phyloP scores from a whole-genome alignment of 2,113 vertebrate genomes.

The Turnix velox region DNA sequence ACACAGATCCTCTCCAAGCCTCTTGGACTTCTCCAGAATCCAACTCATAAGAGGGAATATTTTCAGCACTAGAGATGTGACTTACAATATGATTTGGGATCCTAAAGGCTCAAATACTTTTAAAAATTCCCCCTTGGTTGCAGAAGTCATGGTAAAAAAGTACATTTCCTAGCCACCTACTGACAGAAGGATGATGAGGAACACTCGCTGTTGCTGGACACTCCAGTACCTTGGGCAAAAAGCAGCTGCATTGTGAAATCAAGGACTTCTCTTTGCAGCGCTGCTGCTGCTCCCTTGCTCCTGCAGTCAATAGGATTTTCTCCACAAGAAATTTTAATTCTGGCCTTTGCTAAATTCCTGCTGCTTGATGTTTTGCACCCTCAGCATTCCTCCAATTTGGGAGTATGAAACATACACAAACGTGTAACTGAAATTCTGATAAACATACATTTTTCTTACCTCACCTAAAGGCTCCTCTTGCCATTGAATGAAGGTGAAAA shows the following conservation, averaged over 20 bases:
- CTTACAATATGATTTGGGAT: not conserved
- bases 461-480: slow-evolving; percentile 13
- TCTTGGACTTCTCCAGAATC: not conserved
- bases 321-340: not conserved
- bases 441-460: not conserved
- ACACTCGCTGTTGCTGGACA: not conserved
- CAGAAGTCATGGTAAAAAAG: not conserved
- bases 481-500: not conserved
- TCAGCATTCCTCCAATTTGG: not conserved
- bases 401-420: not conserved
- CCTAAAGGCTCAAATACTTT: not conserved
- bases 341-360: not conserved
- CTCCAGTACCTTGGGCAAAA: not conserved
- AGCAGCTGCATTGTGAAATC: not conserved
- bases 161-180: not conserved
- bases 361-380: not conserved
- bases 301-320: not conserved
- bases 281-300: not conserved
- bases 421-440: not conserved
- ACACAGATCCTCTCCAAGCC: not conserved
- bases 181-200: not conserved
- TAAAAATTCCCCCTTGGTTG: not conserved
- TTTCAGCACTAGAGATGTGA: not conserved
- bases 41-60: not conserved
- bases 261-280: not conserved